Evolutionary conservation across 2,797 vertebrate species (phyloP).

Genomic region (Ciconia nigra): DNA sequence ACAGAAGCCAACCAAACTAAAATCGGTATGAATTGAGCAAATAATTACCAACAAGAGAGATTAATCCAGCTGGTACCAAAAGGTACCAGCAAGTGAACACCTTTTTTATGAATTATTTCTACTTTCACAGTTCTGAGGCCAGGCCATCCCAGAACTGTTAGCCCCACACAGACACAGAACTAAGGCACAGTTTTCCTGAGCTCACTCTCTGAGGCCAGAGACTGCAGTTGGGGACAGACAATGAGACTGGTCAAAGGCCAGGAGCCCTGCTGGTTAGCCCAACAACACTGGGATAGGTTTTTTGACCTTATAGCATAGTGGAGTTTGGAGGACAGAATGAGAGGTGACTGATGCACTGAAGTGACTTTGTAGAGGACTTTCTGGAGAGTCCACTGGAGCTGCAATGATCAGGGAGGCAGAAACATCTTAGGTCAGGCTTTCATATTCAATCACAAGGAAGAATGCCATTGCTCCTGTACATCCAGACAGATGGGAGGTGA

Average conservation of each 20-base stretch:
- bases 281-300: neutral
- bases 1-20: neutral
- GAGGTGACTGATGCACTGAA: neutral
- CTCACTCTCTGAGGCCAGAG: neutral
- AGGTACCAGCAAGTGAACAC: neutral
- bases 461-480: neutral
- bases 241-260: neutral
- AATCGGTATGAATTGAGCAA: neutral
- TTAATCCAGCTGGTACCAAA: neutral
- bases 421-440: neutral
- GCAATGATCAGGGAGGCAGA: neutral
- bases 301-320: neutral
- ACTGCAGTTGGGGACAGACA: neutral
- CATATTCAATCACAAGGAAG: neutral
- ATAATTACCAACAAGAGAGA: neutral
- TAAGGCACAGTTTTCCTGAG: neutral
- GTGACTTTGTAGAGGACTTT: neutral
- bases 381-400: neutral
- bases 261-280: neutral
- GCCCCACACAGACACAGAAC: neutral
- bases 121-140: neutral
- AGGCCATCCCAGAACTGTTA: neutral
- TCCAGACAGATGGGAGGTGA: neutral
- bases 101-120: neutral
- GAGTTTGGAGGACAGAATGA: neutral